phyloP scores from a whole-genome alignment of 2,113 vertebrate species.

The Stegostoma tigrinum region DNA sequence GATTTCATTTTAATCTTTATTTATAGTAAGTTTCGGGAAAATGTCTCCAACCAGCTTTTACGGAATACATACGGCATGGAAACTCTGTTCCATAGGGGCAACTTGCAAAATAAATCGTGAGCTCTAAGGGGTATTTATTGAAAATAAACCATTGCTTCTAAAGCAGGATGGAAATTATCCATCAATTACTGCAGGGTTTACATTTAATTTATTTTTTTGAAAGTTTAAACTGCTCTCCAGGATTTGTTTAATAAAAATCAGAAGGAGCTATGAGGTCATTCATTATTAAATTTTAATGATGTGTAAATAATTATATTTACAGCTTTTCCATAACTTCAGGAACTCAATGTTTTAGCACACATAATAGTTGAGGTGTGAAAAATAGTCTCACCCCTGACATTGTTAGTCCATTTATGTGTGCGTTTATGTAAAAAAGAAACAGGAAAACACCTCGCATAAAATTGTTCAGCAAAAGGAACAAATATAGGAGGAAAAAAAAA shows the following conservation, averaged over 20 bases:
- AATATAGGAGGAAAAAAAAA: constrained; percentile 53
- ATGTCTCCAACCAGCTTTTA: background rate
- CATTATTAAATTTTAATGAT: constrained; percentile 34
- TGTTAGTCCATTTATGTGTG: background rate
- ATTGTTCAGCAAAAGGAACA: constrained; percentile 45
- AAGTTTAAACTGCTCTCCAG: constrained; percentile 32
- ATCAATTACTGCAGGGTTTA: constrained; percentile 20
- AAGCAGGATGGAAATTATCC: constrained; percentile 24
- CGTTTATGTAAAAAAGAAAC: background rate
- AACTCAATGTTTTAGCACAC: background rate
- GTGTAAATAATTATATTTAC: constrained; percentile 35
- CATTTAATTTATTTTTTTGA: constrained; percentile 28
- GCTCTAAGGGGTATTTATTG: constrained; percentile 9
- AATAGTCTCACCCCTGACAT: background rate
- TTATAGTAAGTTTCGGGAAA: constrained; percentile 13
- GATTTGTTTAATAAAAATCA: constrained; percentile 21
- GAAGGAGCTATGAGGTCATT: constrained; percentile 9
- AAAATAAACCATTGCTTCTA: constrained; percentile 30
- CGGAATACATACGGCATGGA: constrained; percentile 5
- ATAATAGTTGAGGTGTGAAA: constrained; percentile 8
- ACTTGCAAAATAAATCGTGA: constrained; percentile 10
- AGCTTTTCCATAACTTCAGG: background rate
- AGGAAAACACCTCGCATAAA: background rate
- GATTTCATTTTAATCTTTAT: constrained; percentile 33
- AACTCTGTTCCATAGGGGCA: constrained; percentile 2